Evolutionary conservation across 1,140 invertebrate genomes (phyloP), one percentile per base, ranked within the genome.

Genomic region (Papilio polyxenes): DNA sequence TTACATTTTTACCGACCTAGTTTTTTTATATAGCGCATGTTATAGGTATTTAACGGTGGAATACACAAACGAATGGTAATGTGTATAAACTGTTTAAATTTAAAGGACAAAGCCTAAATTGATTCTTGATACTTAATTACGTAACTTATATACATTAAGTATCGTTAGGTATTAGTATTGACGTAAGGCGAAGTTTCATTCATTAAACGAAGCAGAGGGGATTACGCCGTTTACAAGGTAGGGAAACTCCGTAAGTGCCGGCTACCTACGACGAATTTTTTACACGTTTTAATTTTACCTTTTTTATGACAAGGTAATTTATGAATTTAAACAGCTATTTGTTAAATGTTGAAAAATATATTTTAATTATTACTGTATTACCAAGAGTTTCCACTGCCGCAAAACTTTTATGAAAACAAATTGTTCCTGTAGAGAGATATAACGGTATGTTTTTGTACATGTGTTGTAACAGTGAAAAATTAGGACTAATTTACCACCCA

Each of bases 211-310:
- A 74, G 59, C 74, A 23, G 44, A 40, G 82, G 72, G 82, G 59
- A 37, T 80, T 59, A 40, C 9, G 23, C 48, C 53, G 82, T 75
- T 81, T 83, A 77, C 53, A 83, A 74, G 20, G 20, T 17, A 59
- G 79, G 82, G 82, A 76, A 75, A 75, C 49, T 72, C 82, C 56
- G 69, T 75, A 75, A 51, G 79, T 77, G 72, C 78, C 69, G 74
- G 20, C 49, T 56, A 59, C 15, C 40, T 83, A 51, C 72, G 78
- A 65, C 69, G 74, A 83, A 83, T 83, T 3, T 37, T 37, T 31
- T 9, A 76, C 40, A 40, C 5, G 8, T 49, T 69, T 23, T 11
- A 3, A 23, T 11, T 9, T 65, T 56, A 15, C n/a, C n/a, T 4
- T 31, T 31, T 23, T 23, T 65, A 65, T 65, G n/a, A 20, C 56